A percentile compares a stretch with the other conserved stretches of the same genome.
phyloP scores from a whole-genome alignment of 2,797 vertebrate genomes.

The Tympanoctomys barrerae region DNA sequence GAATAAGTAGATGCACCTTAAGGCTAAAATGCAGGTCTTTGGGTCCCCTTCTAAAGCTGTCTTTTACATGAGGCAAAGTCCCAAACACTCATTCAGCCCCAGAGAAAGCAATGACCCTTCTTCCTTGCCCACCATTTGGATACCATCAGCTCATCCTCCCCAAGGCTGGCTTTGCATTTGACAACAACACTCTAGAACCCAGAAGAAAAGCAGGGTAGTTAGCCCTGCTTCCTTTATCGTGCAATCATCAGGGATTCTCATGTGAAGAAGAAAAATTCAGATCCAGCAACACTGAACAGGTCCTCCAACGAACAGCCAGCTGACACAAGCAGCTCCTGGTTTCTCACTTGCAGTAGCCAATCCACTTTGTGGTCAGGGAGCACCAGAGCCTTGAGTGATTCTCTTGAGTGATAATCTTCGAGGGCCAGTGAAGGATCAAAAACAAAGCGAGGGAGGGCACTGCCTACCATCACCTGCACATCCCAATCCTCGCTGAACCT shows the following conservation, averaged over 20 bases:
- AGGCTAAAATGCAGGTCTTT: not conserved
- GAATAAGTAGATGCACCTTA: not conserved
- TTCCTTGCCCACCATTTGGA: not conserved
- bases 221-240: not conserved
- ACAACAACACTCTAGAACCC: conserved; percentile 46
- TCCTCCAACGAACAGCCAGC: conserved; percentile 79
- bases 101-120: not conserved
- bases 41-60: conserved; percentile 5
- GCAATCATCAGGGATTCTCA: conserved; percentile 43
- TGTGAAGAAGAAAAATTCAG: conserved; percentile 55
- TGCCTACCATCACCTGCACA: conserved; percentile 96
- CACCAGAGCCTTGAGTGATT: not conserved
- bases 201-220: conserved; percentile 45
- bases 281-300: conserved; percentile 56
- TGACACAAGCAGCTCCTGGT: conserved; percentile 71
- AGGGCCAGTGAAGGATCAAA: not conserved
- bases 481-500: conserved; percentile 98
- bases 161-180: conserved; percentile 21
- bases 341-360: conserved; percentile 85
- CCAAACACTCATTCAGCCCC: not conserved
- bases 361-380: not conserved
- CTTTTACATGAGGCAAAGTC: not conserved
- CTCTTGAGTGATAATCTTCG: not conserved
- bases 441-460: not conserved
- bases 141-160: not conserved